Evolutionary conservation across 2,888 invertebrate species (phyloP), one percentile per base, ranked within the genome.

Genomic region (Cremastobaeus sp.): DNA sequence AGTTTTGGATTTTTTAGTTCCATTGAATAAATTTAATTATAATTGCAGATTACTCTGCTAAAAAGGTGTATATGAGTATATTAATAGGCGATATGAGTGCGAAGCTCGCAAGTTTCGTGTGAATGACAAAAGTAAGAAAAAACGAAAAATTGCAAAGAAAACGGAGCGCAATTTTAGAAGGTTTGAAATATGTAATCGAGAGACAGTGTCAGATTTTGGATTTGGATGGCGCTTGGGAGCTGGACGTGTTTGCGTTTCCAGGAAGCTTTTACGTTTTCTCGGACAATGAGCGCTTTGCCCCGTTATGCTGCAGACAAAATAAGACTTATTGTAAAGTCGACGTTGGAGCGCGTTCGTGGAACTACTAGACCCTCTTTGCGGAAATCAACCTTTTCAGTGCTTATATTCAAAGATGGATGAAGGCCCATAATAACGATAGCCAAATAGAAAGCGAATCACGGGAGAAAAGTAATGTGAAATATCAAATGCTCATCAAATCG

Each of bases 231-330:
- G 39, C 47, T 52, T 21, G 20, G n/a, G n/a, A n/a, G n/a, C n/a
- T 6, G 9, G 45, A 57, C 52, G 39, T 17, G 25, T 60, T 47
- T 57, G 43, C 11, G 35, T 28, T 79, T 80, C 79, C 76, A 64
- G 75, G 79, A 81, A 81, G 78, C 79, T 79, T 79, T 79, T 77
- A 79, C 74, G 75, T 72, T 75, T 72, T 48, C 62, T 66, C 15
- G 77, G 76, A 81, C 81, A 81, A 80, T 80, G 73, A 76, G 43
- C 54, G 60, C 66, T 72, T 69, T 43, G 78, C 77, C 78, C 80
- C 78, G 81, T 80, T 81, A 80, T 72, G 71, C 76, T 75, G 77
- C 76, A 78, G 72, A 66, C 70, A 80, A 81, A 81, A 81, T 81
- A 76, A 72, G 74, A 54, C 64, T 76, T 75, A 79, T 81, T 81